Percentiles rank a stretch among this genome's conserved stretches.
These are phyloP conservation scores for Neosilurus mollespiculum DNA, from an alignment of 2,797 vertebrate species.

Conservation along the genomic window DNA sequence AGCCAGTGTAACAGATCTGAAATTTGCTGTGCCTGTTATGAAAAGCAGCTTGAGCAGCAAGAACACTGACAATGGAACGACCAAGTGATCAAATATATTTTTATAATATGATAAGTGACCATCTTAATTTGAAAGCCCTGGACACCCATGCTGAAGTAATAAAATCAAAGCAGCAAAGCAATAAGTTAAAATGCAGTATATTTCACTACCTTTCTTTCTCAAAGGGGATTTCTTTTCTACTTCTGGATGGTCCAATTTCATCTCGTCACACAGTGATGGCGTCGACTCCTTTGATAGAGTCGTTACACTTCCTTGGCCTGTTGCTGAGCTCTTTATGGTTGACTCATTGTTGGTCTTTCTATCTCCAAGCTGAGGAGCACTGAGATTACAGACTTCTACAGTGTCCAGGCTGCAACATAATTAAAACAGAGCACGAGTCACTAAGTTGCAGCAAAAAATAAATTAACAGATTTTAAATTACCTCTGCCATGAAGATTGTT, in stretches of 20 bases:
- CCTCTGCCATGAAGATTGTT: too few species aligned
- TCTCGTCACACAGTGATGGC: neutral
- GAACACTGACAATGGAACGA: too few species aligned
- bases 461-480: neutral
- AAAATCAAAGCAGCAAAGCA: neutral
- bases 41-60: too few species aligned
- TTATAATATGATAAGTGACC: too few species aligned
- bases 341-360: neutral
- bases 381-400: neutral
- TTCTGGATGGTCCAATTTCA: neutral
- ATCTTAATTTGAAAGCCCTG: too few species aligned
- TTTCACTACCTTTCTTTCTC: slow-evolving; percentile 12
- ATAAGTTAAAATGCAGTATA: neutral
- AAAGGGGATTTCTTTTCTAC: neutral
- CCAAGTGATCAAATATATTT: too few species aligned
- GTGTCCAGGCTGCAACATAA: neutral
- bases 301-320: neutral
- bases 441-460: neutral
- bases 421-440: neutral
- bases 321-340: neutral
- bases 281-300: neutral
- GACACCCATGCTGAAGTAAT: neutral
- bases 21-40: too few species aligned
- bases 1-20: too few species aligned
- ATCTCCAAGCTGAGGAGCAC: neutral